Evolutionary conservation across 1,140 invertebrate genomes (phyloP), one percentile per base, ranked within the genome.

Genomic region (Antheraea pernyi): DNA sequence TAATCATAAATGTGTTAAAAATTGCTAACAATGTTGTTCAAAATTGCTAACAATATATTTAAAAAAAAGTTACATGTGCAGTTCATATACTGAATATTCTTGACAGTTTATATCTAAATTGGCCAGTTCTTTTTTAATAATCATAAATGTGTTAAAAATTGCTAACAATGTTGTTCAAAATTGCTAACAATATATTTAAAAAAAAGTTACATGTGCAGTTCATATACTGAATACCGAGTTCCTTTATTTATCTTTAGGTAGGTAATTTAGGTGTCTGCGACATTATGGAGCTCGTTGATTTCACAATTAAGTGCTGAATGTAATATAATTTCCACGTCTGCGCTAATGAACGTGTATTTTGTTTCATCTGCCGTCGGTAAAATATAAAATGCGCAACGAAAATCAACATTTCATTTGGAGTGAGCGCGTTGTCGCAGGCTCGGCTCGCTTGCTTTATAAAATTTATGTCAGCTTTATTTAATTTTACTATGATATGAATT

Each of bases 271-370:
- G 22, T 63, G 61, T 37, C 22, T n/a, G 37, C 11, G 22, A 63
- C 61, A 13, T n/a, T 13, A 53, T 53, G 46, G 16, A n/a, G 46
- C 71, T 61, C 78, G 75, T 74, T 77, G 78, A 88, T 82, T 78
- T 83, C 73, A 82, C 86, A 87, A 86, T 88, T 82, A 84, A 85
- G 78, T 84, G 78, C 85, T 59, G 73, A 75, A 74, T 77, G 79
- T 85, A 88, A 88, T 86, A 84, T 82, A 86, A 86, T 88, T 88
- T 85, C 77, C 74, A 74, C 71, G 72, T 80, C 76, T 78, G 76
- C 83, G 79, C 82, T 88, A 88, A 88, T 86, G 84, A 88, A 86
- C 83, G 81, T 86, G 82, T 86, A 88, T 86, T 88, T 87, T 86
- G 84, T 88, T 86, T 89, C 85, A 80, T 86, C 79, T 82, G 75